Percentiles rank a stretch among this genome's conserved stretches.
Conservation (phyloP, 2,888 invertebrate genomes). For the Plusia festucae region DNA sequence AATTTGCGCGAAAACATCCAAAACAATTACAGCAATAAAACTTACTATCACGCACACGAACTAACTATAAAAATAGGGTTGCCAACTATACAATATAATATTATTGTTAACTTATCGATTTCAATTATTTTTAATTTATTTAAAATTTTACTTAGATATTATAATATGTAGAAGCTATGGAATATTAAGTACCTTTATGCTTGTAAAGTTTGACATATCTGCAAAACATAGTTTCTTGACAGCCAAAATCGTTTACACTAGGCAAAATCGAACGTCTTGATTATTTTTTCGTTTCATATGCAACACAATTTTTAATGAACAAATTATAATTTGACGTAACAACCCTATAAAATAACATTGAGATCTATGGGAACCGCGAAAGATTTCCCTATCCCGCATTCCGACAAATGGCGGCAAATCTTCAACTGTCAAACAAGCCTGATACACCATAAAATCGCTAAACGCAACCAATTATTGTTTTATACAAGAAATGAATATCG, state of each 20-base stretch:
- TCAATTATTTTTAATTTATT: too few relatives aligned
- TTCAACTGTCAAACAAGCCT: constrained; percentile 69
- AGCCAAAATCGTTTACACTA: too few relatives aligned
- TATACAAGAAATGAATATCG: constrained; percentile 51
- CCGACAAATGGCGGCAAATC: constrained; percentile 54
- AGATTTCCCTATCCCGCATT: constrained; percentile 51
- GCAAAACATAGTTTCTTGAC: too few relatives aligned
- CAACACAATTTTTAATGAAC: neutral
- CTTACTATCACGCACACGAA: constrained; percentile 5
- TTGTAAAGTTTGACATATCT: too few relatives aligned
- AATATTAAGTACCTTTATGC: too few relatives aligned
- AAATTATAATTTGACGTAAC: too few relatives aligned
- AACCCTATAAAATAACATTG: neutral
- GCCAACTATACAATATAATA: neutral
- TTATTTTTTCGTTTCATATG: neutral
- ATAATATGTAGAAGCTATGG: too few relatives aligned
- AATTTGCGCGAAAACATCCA: constrained; percentile 5
- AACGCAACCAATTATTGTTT: constrained; percentile 67
- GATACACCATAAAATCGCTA: constrained; percentile 73
- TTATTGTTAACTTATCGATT: too few relatives aligned
- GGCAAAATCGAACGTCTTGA: neutral
- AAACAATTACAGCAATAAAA: constrained; percentile 2
- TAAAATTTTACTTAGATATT: too few relatives aligned
- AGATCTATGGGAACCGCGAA: constrained; percentile 56
- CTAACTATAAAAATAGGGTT: neutral